phyloP scores from a whole-genome alignment of 2,888 invertebrate species.

The Labia minor region DNA sequence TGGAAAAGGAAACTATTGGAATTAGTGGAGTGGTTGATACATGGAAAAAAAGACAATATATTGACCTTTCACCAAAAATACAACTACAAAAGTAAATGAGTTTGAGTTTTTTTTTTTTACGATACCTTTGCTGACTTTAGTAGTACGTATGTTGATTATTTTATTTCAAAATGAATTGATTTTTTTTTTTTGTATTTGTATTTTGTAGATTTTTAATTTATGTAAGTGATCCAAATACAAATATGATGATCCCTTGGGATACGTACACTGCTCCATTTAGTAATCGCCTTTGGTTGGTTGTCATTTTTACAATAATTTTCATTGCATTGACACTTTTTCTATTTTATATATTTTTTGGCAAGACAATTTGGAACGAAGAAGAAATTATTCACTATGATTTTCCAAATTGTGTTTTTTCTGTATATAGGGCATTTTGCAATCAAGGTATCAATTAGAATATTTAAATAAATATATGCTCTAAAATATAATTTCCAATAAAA shows the following conservation, averaged over 20 bases:
- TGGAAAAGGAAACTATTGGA: not conserved
- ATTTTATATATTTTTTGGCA: not conserved
- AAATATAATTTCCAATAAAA: no score
- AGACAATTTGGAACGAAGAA: not conserved
- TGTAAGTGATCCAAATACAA: not conserved
- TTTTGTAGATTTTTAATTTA: not conserved
- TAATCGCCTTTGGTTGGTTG: not conserved
- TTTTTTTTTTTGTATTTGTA: no score
- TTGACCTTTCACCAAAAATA: not conserved
- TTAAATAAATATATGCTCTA: no score
- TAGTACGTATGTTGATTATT: no score
- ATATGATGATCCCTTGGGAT: not conserved
- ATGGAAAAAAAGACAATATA: not conserved
- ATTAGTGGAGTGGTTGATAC: not conserved
- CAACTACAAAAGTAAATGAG: not conserved
- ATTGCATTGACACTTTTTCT: not conserved
- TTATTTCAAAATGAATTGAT: no score
- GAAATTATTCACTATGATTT: not conserved
- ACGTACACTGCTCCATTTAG: not conserved
- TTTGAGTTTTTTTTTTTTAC: no score
- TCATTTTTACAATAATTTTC: not conserved
- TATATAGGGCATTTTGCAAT: not conserved
- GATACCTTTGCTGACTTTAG: no score
- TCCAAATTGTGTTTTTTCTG: not conserved
- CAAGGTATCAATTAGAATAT: no score